These are phyloP conservation scores for Diploscapter pachys DNA, from an alignment of 1,140 invertebrate species.

Conservation along the genomic window DNA sequence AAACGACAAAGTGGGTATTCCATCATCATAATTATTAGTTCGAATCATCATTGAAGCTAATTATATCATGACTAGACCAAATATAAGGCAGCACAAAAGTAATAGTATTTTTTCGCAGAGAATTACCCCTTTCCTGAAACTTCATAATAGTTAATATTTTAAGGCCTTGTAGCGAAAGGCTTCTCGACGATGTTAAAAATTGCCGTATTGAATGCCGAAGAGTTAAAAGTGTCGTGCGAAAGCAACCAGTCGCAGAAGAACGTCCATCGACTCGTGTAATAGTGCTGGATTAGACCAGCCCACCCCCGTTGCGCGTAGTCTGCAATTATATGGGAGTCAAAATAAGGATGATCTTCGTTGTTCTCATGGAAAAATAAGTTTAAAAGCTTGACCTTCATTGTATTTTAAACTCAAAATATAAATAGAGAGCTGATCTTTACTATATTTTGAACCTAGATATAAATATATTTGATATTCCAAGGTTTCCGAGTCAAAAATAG, in stretches of 20 bases:
- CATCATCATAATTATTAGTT: too few relatives aligned
- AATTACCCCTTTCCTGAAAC: too few relatives aligned
- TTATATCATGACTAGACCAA: too few relatives aligned
- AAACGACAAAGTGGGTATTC: too few relatives aligned
- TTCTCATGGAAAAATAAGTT: background rate
- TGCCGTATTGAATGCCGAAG: constrained; percentile 6
- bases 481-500: background rate
- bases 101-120: too few relatives aligned
- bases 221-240: constrained; percentile 11
- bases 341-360: background rate
- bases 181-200: constrained; percentile 21
- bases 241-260: constrained; percentile 29
- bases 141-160: too few relatives aligned
- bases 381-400: constrained; percentile 8
- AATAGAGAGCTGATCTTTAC: constrained; percentile 1
- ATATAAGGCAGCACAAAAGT: too few relatives aligned
- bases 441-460: too few relatives aligned
- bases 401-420: constrained; percentile 22
- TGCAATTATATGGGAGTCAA: background rate
- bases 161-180: background rate
- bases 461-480: too few relatives aligned
- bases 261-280: constrained; percentile 30
- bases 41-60: too few relatives aligned
- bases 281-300: constrained; percentile 22
- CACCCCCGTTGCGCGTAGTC: constrained; percentile 33